phyloP scores from a whole-genome alignment of 2,797 vertebrate species.

The Synaphobranchus kaupii region DNA sequence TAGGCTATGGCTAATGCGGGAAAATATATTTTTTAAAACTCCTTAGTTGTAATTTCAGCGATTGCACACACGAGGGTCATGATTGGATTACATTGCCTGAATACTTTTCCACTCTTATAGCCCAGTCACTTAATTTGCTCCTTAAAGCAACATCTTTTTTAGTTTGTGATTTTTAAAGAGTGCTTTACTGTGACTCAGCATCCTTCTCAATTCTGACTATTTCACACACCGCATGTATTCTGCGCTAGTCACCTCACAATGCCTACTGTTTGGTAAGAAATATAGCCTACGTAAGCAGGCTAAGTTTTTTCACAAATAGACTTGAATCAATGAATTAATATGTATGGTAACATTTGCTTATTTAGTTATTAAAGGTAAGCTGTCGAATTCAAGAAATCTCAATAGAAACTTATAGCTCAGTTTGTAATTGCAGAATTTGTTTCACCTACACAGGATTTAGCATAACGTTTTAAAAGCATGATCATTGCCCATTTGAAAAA shows the following conservation, averaged over 20 bases:
- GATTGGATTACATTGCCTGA: slow-evolving; percentile 23
- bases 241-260: neutral
- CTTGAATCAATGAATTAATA: too few species aligned
- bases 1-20: neutral
- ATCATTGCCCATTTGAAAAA: neutral
- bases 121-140: neutral
- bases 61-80: slow-evolving; percentile 27
- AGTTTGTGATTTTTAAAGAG: neutral
- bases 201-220: neutral
- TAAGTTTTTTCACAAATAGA: too few species aligned
- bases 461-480: neutral
- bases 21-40: neutral
- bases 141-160: neutral
- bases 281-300: too few species aligned
- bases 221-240: neutral
- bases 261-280: neutral
- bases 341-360: neutral
- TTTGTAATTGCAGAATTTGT: neutral
- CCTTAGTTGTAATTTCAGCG: neutral
- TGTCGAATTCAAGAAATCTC: neutral
- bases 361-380: neutral
- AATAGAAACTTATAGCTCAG: neutral
- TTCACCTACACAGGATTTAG: neutral
- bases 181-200: neutral
- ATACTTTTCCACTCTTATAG: neutral